Evolutionary conservation across 2,888 invertebrate species (phyloP), one percentile per base, ranked within the genome.

Genomic region (Aphidoletes aphidimyza): DNA sequence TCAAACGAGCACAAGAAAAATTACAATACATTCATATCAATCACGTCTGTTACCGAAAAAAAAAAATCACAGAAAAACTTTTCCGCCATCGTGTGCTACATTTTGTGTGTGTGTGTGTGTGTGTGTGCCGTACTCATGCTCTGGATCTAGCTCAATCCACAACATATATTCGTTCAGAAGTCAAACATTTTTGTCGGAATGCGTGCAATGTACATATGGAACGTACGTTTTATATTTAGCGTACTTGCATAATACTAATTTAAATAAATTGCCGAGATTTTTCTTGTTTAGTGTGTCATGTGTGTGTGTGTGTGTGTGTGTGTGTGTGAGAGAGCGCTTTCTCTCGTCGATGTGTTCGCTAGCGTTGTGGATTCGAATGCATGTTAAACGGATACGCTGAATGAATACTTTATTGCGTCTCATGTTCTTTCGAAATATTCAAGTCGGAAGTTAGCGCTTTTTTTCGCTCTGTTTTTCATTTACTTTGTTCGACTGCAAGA

Each of bases 11-110:
- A 81, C 8, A 81, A 81, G 81, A 81, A 81, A 81, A 81, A 81
- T 81, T 81, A 37, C 81, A 81, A n/a, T 37, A 22, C 81, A 81
- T 81, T 81, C 81, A 81, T 81, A 81, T 81, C 81, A 81, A 81
- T 81, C 81, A 81, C 37, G 36, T 81, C 22, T 30, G 34, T 30
- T 69, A 30, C 14, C 17, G 30, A 69, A 69, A 42, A 42, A 42
- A 42, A 42, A 42, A 69, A 30, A 69, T 69, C 69, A 2, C 30
- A 30, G 69, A 30, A 69, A 30, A 69, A 30, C 69, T 69, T 54
- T 54, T 26, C 8, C 69, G 69, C n/a, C 42, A 42, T 42, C n/a
- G n/a, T n/a, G n/a, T 22, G 54, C n/a, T 39, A 39, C 39, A 39
- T 39, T 39, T 11, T 11, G 6, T 8, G 6, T 39, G 6, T 39